phyloP scores from a whole-genome alignment of 2,888 invertebrate genomes.

The Chirona hameri region DNA sequence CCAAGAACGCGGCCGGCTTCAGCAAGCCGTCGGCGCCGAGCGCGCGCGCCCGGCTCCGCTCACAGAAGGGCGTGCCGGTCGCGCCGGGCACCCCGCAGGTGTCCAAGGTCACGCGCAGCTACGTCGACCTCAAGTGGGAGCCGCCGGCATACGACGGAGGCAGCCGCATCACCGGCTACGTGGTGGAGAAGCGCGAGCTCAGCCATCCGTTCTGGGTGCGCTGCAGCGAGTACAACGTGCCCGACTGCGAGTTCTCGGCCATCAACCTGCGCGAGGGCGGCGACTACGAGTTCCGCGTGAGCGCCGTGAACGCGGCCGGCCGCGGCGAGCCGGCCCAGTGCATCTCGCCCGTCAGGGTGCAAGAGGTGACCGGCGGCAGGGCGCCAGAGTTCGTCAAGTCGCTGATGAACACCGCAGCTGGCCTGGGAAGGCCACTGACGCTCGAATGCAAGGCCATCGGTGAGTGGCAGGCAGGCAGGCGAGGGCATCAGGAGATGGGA shows the following conservation, averaged over 20 bases:
- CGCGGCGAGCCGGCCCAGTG: constrained; percentile 77
- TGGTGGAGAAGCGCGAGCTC: constrained; percentile 84
- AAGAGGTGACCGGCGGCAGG: constrained; percentile 81
- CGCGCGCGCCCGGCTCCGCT: constrained; percentile 75
- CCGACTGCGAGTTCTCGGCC: constrained; percentile 80
- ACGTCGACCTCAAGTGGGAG: constrained; percentile 91
- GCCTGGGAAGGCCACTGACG: constrained; percentile 73
- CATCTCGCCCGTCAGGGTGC: constrained; percentile 88
- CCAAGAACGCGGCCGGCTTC: constrained; percentile 96
- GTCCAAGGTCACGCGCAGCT: constrained; percentile 80
- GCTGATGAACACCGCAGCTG: constrained; percentile 68
- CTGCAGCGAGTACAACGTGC: constrained; percentile 87
- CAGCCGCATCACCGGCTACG: constrained; percentile 86
- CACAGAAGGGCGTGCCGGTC: constrained; percentile 78
- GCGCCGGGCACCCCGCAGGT: constrained; percentile 84
- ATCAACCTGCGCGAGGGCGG: constrained; percentile 82
- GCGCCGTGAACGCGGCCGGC: constrained; percentile 92
- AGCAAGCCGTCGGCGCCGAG: constrained; percentile 88
- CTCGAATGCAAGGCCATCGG: constrained; percentile 77
- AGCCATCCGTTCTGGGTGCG: constrained; percentile 83
- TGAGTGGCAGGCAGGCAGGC: constrained; percentile 47
- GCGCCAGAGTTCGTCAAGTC: constrained; percentile 85
- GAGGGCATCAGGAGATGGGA: constrained; percentile 44
- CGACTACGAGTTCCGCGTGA: constrained; percentile 93
- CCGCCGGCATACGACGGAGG: constrained; percentile 87